These are phyloP conservation scores for Musca vetustissima DNA, from an alignment of 1,140 invertebrate species.

Conservation along the genomic window DNA sequence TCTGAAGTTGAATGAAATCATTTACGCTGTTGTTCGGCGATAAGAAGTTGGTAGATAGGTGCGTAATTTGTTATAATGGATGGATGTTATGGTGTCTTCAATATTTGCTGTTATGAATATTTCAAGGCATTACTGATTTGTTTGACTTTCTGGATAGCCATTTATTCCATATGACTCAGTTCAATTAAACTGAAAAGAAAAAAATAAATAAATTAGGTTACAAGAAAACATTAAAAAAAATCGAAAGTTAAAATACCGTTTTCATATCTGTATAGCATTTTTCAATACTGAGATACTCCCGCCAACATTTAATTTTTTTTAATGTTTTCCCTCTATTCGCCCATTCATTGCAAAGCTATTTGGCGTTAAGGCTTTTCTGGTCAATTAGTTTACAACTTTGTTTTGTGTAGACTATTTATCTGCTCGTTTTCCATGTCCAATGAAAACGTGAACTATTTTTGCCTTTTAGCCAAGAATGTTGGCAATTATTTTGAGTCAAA, in stretches of 20 bases:
- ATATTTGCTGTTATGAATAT: background rate
- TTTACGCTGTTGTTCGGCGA: no score
- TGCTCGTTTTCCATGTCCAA: no score
- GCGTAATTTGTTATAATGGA: no score
- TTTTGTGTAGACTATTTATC: no score
- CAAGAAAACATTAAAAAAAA: background rate
- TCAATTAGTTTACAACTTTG: background rate
- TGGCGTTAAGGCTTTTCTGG: background rate
- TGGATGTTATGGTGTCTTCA: background rate
- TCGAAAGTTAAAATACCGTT: background rate
- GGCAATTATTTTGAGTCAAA: background rate
- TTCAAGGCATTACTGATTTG: background rate
- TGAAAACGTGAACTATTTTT: constrained; percentile 20
- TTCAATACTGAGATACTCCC: background rate
- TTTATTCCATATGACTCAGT: background rate
- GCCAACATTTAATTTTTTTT: background rate
- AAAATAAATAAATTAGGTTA: background rate
- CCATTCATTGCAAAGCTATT: background rate
- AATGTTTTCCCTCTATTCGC: background rate
- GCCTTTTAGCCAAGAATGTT: background rate
- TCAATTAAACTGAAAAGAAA: background rate
- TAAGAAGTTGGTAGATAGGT: no score
- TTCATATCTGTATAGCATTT: background rate
- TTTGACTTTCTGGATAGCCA: background rate
- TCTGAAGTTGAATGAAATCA: no score